Base-by-base conservation (phyloP, 2,888 invertebrate genomes). In the Cosmorhoe ocellata region DNA sequence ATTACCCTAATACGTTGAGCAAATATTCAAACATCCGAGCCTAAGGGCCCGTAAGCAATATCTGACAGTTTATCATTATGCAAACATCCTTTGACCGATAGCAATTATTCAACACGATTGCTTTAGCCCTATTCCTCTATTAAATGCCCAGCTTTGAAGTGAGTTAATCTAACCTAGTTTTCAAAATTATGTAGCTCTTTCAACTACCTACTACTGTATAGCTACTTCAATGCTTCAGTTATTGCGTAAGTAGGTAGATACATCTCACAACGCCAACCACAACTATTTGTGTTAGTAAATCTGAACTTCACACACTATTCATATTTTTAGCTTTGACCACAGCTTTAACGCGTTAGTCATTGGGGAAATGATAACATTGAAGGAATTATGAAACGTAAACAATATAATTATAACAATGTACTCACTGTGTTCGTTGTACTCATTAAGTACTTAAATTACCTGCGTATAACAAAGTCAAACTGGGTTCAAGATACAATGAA, bases 71-170 rank as follows among this genome's bases (percentile, higher is more conserved):
- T 54, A 54, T 51, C 45, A 30, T 10, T 48, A 36, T 14, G 46
- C 40, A 51, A 56, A 56, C 56, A 28, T 56, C 48, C 48, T 18
- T 51, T 49, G 42, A 51, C 51, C 45, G 56, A 51, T 56, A 45
- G 11, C 38, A 43, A 38, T 42, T 12, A 33, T 39, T 44, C 32
- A 39, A 39, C n/a, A n/a, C n/a, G 13, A 34, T 38, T 32, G 34
- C 14, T 40, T 36, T 11, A 11, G 8, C 12, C 8, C 12, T 8
- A 1, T 34, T 13, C 32, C 30, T 33, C 7, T 33, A 39, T 49
- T 24, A 33, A 22, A 47, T 34, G 31, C 26, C 12, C 12, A 12
- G 30, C 12, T 36, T 18, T n/a, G n/a, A 18, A 4, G 18, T 31
- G 37, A 14, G 24, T 24, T 24, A 3, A 24, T 2, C 3, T 18